Base-by-base conservation (phyloP, 2,113 vertebrate species). In the Silurus glanis region DNA sequence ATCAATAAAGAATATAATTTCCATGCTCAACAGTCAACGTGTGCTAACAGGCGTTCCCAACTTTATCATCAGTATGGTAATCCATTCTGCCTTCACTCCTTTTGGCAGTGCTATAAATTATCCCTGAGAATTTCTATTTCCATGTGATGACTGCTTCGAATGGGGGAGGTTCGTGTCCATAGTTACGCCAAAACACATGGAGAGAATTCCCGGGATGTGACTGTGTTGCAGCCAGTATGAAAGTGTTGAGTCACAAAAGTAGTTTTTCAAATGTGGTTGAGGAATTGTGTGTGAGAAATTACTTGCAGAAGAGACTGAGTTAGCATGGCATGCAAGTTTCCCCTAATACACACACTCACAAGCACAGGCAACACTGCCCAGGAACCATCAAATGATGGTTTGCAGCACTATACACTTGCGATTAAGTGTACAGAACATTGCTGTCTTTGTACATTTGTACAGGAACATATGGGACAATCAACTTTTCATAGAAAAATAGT, bases 121-220 rank as follows among this genome's bases (percentile, higher is more conserved):
- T 88, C 28, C 82, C 69, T 86, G 75, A 87, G 78, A 89, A 83
- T 80, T 84, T 83, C 84, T 80, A 85, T 79, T 88, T 89, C 81
- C 86, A 83, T 85, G 86, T 61, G 21, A 62, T 55, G 64, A 82
- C 87, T 79, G 45, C 23, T 80, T 87, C 14, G 23, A 85, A 64
- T 61, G 58, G 67, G 82, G 86, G 76, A 75, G 45, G 62, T 82
- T 49, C 37, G 85, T 89, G 62, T 79, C 88, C 88, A 87, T 90
- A 81, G 90, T 80, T 79, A 90, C 90, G 74, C 37, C 86, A 90
- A 87, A 90, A 90, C 90, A 90, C 62, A 67, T 49, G 62, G 19
- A 80, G 81, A 82, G 84, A 86, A 90, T 84, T 85, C 83, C 86
- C 75, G 28, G 8, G 72, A 47, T 66, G 53, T 83, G 88, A 87